These are phyloP conservation scores for Sesia apiformis DNA, from an alignment of 2,888 invertebrate species.

Conservation along the genomic window DNA sequence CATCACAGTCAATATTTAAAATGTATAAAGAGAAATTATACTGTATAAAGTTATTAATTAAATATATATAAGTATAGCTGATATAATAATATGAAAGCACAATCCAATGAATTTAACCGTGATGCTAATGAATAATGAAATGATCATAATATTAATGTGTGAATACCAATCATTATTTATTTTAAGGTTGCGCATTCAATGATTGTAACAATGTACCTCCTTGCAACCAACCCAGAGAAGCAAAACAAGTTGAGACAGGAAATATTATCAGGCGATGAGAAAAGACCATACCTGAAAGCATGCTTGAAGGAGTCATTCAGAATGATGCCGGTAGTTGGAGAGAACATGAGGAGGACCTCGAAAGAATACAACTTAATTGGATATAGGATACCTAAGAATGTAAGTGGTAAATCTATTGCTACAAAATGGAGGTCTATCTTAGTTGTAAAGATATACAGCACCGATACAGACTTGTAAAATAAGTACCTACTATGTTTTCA, in stretches of 20 bases:
- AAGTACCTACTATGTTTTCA: no score
- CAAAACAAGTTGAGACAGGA: neutral
- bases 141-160: no score
- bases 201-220: neutral
- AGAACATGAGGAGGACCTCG: slow-evolving; percentile 65
- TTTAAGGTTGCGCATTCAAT: neutral
- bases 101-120: no score
- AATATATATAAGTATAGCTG: no score
- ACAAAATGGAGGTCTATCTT: neutral
- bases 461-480: no score
- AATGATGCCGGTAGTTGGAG: slow-evolving; percentile 76
- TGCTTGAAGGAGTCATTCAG: slow-evolving; percentile 82
- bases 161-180: neutral
- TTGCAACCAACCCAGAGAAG: neutral
- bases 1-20: no score
- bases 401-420: slow-evolving; percentile 30
- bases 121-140: no score
- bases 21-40: no score
- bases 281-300: slow-evolving; percentile 77
- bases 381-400: slow-evolving; percentile 76
- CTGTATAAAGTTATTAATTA: no score
- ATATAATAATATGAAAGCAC: no score
- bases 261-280: slow-evolving; percentile 19
- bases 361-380: slow-evolving; percentile 76
- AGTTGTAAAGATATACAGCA: no score